Evolutionary conservation across 2,888 invertebrate species (phyloP), one percentile per base, ranked within the genome.

Genomic region (Hecatera dysodea): DNA sequence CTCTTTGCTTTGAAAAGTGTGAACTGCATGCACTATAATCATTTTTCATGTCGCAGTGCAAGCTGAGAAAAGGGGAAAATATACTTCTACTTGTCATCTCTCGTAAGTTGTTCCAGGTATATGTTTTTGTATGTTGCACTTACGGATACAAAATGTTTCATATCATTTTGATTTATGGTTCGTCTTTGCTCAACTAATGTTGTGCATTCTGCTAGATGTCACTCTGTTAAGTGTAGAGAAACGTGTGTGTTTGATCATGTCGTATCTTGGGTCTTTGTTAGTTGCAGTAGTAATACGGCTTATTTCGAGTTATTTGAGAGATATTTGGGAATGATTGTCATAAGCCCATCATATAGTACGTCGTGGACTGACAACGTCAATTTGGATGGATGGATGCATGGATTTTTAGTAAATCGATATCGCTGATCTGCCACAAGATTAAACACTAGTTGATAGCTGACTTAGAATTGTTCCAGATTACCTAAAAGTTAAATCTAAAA

Each of bases 41-140:
- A 80, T 75, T 56, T 80, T 67, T 75, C 75, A 75, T 61, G 68
- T 74, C 75, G 2, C 33, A 24, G 19, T 24, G 11, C 27, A 42
- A 42, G 42, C 27, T 27, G 50, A 52, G 75, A 73, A 52, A 44
- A 36, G 27, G 33, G 27, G 2, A 52, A 59, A 42, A 29, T 78
- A 24, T 78, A 27, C 19, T 50, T n/a, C n/a, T 52, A 19, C 42
- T 24, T 72, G 73, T 73, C 78, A 57, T 48, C 19, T 62, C 22
- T 24, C 4, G 42, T 27, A 59, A 67, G 24, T 44, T 67, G n/a
- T 59, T 5, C 2, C 42, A 33, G 60, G 63, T 52, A 19, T 19
- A 17, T n/a, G 9, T 17, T 0, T 59, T 3, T 19, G 46, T 53
- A 22, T n/a, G 59, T 42, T 55, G 39, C 39, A 55, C 39, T 63